Percentiles rank a stretch among this genome's conserved stretches.
Evolutionary conservation across 2,888 invertebrate genomes (phyloP).

Genomic region (Didymodactylos carnosus): DNA sequence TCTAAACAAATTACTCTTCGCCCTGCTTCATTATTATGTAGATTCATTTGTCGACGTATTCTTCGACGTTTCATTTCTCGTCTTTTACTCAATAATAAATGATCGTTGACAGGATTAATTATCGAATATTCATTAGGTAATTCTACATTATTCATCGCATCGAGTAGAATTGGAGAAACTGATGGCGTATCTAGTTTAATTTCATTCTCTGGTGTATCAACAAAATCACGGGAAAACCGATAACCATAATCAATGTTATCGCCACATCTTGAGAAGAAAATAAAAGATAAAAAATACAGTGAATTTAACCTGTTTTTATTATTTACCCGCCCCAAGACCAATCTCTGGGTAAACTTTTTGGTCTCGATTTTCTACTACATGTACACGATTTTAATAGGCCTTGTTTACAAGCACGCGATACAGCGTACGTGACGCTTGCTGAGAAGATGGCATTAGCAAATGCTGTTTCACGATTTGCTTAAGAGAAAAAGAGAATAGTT

Average conservation of each 20-base stretch:
- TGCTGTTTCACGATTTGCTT: constrained; percentile 41
- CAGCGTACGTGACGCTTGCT: constrained; percentile 56
- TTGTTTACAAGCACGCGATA: constrained; percentile 72
- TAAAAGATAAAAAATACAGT: constrained; percentile 37
- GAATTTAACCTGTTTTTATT: constrained; percentile 43
- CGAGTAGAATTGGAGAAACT: no score
- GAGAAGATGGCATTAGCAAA: constrained; percentile 42
- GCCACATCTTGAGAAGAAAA: constrained; percentile 57
- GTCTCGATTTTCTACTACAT: constrained; percentile 61
- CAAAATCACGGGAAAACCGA: constrained; percentile 77
- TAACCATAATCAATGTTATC: constrained; percentile 28
- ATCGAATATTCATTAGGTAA: no score
- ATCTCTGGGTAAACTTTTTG: constrained; percentile 60
- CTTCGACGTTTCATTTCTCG: constrained; percentile 8
- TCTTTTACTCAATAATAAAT: background rate
- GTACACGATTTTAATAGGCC: constrained; percentile 71
- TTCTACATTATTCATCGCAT: no score
- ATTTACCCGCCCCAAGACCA: constrained; percentile 72
- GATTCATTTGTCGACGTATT: constrained; percentile 73
- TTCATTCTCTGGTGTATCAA: constrained; percentile 62
- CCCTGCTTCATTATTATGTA: constrained; percentile 94
- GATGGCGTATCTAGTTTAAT: constrained; percentile 34
- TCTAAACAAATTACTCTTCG: constrained; percentile 43
- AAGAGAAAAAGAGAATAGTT: constrained; percentile 1
- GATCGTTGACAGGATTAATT: background rate